Conservation (phyloP, 1,140 invertebrate genomes). For the Ips nitidus region DNA sequence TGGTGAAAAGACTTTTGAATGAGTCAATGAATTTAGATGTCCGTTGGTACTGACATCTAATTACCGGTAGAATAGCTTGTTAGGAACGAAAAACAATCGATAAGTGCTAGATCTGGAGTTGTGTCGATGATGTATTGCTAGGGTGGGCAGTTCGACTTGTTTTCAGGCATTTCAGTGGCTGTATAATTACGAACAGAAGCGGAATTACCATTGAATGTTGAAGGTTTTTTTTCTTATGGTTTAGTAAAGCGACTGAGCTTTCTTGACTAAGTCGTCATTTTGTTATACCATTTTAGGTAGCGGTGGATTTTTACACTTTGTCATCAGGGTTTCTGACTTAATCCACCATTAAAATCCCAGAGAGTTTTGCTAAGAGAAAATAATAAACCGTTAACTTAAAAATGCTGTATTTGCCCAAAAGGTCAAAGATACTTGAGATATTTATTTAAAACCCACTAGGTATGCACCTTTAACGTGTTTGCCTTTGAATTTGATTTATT, state of each 20-base stretch:
- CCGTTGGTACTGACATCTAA: slow-evolving; percentile 7
- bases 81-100: not conserved
- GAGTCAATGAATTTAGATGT: slow-evolving; percentile 23
- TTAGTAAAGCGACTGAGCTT: too few species aligned
- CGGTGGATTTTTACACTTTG: too few species aligned
- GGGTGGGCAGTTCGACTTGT: not conserved
- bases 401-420: slow-evolving; percentile 10
- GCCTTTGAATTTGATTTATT: slow-evolving; percentile 17
- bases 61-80: slow-evolving; percentile 6
- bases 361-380: not conserved
- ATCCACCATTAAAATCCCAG: too few species aligned
- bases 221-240: too few species aligned
- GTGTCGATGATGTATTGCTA: not conserved
- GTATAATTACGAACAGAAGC: too few species aligned
- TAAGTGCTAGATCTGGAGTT: slow-evolving; percentile 1
- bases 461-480: slow-evolving; percentile 9
- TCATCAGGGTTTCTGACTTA: too few species aligned
- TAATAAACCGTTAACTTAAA: slow-evolving; percentile 2
- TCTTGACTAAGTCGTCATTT: too few species aligned
- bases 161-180: not conserved
- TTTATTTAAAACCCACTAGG: slow-evolving; percentile 15
- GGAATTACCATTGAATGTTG: too few species aligned
- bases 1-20: slow-evolving; percentile 19
- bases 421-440: slow-evolving; percentile 18
- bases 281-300: too few species aligned